Evolutionary conservation across 2,888 invertebrate species (phyloP).

Genomic region (Hyposoter didymator): DNA sequence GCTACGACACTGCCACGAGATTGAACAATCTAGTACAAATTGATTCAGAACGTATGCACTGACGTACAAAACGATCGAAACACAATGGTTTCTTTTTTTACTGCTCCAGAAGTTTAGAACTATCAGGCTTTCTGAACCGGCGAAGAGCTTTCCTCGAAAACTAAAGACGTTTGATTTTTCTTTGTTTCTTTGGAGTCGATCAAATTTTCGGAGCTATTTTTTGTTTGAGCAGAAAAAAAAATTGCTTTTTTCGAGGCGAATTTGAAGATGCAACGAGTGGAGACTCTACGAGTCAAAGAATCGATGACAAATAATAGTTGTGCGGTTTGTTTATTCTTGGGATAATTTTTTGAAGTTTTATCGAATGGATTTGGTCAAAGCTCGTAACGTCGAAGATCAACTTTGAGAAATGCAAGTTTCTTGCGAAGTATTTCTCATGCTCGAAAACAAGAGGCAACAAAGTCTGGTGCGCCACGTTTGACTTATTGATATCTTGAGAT

Average conservation of each 20-base stretch:
- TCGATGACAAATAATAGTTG: background rate
- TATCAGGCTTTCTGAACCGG: background rate
- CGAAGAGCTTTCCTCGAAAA: background rate
- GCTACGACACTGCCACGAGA: background rate
- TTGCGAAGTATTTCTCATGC: background rate
- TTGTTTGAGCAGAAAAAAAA: background rate
- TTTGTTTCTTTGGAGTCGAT: background rate
- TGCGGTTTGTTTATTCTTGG: background rate
- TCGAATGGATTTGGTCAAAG: background rate
- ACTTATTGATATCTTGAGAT: background rate
- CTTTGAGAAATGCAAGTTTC: background rate
- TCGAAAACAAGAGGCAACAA: background rate
- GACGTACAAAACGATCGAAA: background rate
- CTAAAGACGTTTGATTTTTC: background rate
- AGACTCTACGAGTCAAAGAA: background rate
- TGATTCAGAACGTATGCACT: background rate
- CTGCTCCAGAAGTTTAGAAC: background rate
- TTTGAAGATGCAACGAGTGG: background rate
- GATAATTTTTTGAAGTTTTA: background rate
- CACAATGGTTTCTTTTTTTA: background rate
- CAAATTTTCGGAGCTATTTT: background rate
- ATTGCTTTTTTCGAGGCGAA: background rate
- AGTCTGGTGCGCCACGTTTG: background rate
- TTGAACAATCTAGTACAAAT: conserved; percentile 39
- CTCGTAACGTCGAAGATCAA: background rate